Conservation (phyloP, 2,113 vertebrate species). For the Sylvietta virens region DNA sequence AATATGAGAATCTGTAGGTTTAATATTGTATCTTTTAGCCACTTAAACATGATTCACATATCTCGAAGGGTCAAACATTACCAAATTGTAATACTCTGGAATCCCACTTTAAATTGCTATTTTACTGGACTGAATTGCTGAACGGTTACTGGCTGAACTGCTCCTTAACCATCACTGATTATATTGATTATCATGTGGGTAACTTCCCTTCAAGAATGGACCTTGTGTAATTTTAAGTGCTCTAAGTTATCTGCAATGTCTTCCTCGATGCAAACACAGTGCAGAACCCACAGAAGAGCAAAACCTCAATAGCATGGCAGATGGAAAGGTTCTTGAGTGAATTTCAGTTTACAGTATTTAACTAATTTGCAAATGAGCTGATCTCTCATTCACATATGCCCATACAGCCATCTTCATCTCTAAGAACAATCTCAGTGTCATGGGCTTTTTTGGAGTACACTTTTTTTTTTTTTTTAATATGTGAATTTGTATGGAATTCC, state of each 20-base stretch:
- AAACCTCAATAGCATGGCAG: not conserved
- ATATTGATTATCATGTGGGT: accelerated
- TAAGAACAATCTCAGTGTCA: not conserved
- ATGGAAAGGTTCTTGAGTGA: not conserved
- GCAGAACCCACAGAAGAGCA: not conserved
- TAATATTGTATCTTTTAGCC: not conserved
- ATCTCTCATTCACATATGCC: not conserved
- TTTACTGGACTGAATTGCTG: not conserved
- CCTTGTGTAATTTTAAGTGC: not conserved
- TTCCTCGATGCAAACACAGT: not conserved
- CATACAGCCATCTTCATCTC: not conserved
- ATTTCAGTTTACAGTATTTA: not conserved
- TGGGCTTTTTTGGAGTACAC: not conserved
- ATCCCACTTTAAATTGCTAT: not conserved
- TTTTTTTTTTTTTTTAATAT: not conserved
- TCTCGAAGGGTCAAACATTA: not conserved
- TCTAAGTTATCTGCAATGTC: not conserved
- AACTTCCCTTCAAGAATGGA: not conserved
- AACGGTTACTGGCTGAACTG: not conserved
- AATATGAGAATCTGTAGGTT: not conserved
- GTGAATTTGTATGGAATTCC: not conserved
- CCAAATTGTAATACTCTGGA: not conserved
- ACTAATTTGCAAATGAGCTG: not conserved
- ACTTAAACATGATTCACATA: not conserved
- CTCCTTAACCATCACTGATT: not conserved